Percentiles rank a stretch among this genome's conserved stretches.
phyloP scores from a whole-genome alignment of 2,113 vertebrate species.

The Salvelinus sp. region DNA sequence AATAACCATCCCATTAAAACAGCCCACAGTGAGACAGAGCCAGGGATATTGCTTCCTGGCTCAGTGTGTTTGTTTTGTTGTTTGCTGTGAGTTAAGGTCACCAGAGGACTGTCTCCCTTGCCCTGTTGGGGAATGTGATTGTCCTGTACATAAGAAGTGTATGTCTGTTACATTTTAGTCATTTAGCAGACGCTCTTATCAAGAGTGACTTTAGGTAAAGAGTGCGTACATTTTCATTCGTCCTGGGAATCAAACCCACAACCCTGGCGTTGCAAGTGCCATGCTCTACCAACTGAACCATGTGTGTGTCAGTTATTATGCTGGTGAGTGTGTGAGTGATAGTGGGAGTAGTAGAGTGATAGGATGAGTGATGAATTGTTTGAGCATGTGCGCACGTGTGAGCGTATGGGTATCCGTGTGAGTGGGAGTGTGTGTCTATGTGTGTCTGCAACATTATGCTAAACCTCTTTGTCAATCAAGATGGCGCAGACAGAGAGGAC shows the following conservation, averaged over 20 bases:
- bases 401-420: not conserved
- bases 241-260: no score
- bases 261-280: no score
- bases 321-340: not conserved
- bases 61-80: conserved; percentile 57
- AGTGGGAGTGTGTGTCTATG: not conserved
- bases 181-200: no score
- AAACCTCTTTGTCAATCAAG: not conserved
- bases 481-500: no score
- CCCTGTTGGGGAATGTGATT: not conserved
- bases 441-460: not conserved
- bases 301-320: not conserved
- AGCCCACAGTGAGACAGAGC: conserved; percentile 57
- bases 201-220: no score
- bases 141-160: not conserved
- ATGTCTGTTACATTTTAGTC: no score
- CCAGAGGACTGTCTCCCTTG: no score
- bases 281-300: no score
- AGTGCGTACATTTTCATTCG: no score
- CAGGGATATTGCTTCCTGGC: conserved; percentile 70
- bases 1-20: conserved; percentile 69
- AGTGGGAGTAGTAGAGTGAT: no score
- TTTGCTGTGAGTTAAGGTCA: conserved; percentile 22
- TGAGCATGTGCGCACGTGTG: not conserved
- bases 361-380: not conserved